phyloP scores from a whole-genome alignment of 1,140 invertebrate species.

The Neodiprion lecontei region DNA sequence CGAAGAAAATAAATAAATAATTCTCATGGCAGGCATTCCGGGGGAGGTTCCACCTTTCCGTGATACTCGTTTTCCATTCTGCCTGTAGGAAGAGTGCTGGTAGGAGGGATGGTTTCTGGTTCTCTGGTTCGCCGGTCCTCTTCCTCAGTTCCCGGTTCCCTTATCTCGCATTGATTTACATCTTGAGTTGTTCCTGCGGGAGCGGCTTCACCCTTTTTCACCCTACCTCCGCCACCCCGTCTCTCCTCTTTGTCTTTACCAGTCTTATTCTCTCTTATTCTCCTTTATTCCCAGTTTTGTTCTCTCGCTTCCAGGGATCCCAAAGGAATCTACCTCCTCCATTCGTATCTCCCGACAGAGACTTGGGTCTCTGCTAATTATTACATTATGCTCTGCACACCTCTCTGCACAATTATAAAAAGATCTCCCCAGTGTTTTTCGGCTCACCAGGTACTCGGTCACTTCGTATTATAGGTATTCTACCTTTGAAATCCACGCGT shows the following conservation, averaged over 20 bases:
- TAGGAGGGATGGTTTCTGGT: slow-evolving; percentile 9
- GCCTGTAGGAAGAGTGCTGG: background rate
- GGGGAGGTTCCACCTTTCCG: slow-evolving; percentile 31
- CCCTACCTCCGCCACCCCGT: slow-evolving; percentile 13
- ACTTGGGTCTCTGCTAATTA: background rate
- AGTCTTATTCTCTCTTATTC: slow-evolving; percentile 20
- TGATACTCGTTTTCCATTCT: slow-evolving; percentile 31
- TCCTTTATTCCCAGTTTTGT: background rate
- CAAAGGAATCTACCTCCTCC: background rate
- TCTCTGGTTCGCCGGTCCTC: slow-evolving; percentile 22
- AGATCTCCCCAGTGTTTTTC: too few relatives aligned
- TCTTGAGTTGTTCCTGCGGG: slow-evolving; percentile 33
- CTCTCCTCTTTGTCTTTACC: slow-evolving; percentile 11
- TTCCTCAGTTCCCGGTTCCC: slow-evolving; percentile 20
- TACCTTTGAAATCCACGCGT: too few relatives aligned
- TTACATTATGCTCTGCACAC: background rate
- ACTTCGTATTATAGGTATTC: too few relatives aligned
- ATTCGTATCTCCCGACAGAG: background rate
- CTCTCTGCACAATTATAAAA: too few relatives aligned
- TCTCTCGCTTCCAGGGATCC: background rate
- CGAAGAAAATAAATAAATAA: slow-evolving; percentile 34
- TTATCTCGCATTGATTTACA: slow-evolving; percentile 39
- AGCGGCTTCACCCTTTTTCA: slow-evolving; percentile 1
- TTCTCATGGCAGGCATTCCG: slow-evolving; percentile 15
- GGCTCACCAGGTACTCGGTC: too few relatives aligned